Percentiles rank a stretch among this genome's conserved stretches.
phyloP scores from a whole-genome alignment of 2,888 invertebrate species.

The Julus scanicus region DNA sequence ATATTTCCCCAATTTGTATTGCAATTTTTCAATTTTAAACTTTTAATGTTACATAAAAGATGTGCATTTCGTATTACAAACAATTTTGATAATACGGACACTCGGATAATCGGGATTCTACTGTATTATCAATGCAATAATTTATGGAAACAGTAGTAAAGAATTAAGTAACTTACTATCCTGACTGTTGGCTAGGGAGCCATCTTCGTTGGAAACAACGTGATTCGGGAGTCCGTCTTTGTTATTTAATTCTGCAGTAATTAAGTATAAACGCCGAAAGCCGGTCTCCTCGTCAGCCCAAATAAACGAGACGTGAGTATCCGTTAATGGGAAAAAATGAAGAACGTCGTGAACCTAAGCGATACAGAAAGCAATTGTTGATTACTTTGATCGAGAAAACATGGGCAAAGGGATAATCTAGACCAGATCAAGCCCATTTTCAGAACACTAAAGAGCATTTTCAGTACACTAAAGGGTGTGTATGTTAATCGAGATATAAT shows the following conservation, averaged over 20 bases:
- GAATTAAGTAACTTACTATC: slow-evolving; percentile 55
- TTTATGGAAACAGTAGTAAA: too few species aligned
- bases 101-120: too few species aligned
- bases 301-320: slow-evolving; percentile 75
- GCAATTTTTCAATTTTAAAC: too few species aligned
- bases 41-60: too few species aligned
- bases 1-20: background rate
- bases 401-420: too few species aligned
- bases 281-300: slow-evolving; percentile 95
- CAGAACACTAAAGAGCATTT: too few species aligned
- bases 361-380: slow-evolving; percentile 50
- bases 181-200: slow-evolving; percentile 51
- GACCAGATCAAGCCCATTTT: too few species aligned
- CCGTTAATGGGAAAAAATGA: slow-evolving; percentile 78
- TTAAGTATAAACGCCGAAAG: slow-evolving; percentile 82
- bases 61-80: too few species aligned
- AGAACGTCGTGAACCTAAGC: slow-evolving; percentile 81
- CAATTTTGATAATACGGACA: too few species aligned
- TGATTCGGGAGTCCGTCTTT: slow-evolving; percentile 41
- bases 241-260: slow-evolving; percentile 59
- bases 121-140: too few species aligned
- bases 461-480: too few species aligned
- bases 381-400: background rate
- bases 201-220: background rate
- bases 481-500: too few species aligned